phyloP scores from a whole-genome alignment of 37 sponge, comb jelly and placozoan species.

The Ephydatia muelleri region DNA sequence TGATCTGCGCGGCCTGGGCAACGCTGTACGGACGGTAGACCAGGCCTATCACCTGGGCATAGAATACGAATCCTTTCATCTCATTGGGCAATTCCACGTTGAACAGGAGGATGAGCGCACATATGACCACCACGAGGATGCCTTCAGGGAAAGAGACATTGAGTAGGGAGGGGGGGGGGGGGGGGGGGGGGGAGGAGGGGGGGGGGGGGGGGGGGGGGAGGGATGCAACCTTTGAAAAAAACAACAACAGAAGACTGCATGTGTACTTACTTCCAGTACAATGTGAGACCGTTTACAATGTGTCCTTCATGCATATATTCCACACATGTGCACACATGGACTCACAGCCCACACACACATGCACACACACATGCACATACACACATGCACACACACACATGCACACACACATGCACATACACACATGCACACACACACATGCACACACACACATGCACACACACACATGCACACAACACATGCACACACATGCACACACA shows the following conservation, averaged over 20 bases:
- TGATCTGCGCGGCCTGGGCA: neutral
- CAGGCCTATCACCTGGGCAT: slow-evolving; percentile 80
- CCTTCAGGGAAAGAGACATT: neutral
- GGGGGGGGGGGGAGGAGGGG: neutral
- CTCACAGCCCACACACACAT: slow-evolving; percentile 1
- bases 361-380: slow-evolving; percentile 12
- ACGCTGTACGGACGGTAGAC: slow-evolving; percentile 61
- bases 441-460: neutral
- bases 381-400: neutral
- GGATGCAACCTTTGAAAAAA: neutral
- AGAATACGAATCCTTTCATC: slow-evolving; percentile 76
- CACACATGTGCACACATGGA: no score
- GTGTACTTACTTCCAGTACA: neutral
- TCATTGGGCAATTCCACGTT: slow-evolving; percentile 66
- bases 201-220: neutral
- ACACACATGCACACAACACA: neutral
- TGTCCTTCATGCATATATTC: no score
- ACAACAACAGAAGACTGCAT: neutral
- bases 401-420: neutral
- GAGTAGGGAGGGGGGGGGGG: neutral
- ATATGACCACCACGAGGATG: slow-evolving; percentile 32
- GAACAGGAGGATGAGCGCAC: slow-evolving; percentile 35
- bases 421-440: neutral
- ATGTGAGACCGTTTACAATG: no score
- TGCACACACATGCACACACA: neutral